These are phyloP conservation scores for Noctua fimbriata DNA, from an alignment of 2,888 invertebrate genomes.

Conservation along the genomic window DNA sequence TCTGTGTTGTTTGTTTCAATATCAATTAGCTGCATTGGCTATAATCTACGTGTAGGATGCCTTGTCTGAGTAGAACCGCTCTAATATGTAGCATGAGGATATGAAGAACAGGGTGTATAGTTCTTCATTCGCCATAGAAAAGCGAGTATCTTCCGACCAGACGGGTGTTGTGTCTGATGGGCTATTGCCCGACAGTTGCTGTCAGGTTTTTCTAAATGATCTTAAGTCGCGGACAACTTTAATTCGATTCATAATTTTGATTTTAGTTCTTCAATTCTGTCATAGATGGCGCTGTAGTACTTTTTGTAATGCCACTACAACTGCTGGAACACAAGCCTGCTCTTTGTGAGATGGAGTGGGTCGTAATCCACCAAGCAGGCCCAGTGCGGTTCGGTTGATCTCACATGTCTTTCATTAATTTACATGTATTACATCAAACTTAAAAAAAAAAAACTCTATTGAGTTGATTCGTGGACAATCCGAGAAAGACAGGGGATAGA, in stretches of 20 bases:
- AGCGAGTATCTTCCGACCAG: background rate
- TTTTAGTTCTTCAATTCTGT: background rate
- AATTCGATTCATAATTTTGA: background rate
- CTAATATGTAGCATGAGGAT: background rate
- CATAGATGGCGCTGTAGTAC: background rate
- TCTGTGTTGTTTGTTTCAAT: conserved; percentile 1
- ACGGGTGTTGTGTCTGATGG: background rate
- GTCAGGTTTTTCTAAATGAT: background rate
- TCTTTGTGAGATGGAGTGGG: background rate
- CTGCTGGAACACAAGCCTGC: background rate
- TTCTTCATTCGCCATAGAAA: background rate
- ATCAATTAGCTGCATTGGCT: background rate
- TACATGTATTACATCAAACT: too few species aligned
- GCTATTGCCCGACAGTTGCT: background rate
- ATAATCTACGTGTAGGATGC: background rate
- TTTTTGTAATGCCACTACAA: background rate
- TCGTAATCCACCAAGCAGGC: background rate
- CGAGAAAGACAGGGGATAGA: too few species aligned
- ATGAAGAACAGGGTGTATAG: background rate
- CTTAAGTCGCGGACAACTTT: background rate
- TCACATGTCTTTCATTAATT: background rate
- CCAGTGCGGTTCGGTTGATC: background rate
- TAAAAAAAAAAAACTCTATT: too few species aligned
- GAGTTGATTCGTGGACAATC: too few species aligned
- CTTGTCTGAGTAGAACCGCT: background rate